Base-by-base conservation (phyloP, 1,140 invertebrate species). In the Lasaia peninsularis region DNA sequence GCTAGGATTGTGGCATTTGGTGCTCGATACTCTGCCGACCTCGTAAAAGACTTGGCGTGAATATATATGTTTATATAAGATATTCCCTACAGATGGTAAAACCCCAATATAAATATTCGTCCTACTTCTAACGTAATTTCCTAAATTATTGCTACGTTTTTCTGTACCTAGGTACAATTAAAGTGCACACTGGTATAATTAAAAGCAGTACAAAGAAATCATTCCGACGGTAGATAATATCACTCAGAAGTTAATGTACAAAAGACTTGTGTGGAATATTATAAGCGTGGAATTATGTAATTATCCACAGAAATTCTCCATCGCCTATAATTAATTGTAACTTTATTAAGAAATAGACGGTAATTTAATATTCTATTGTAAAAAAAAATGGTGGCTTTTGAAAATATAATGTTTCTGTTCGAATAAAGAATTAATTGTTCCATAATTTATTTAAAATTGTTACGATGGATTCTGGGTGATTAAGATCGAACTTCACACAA, bases 261-360 rank as follows among this genome's bases (percentile, higher is more conserved):
- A 48, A 48, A 11, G 16, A 48, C 18, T 48, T 48, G 14, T 48
- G 4, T 28, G 24, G 24, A 28, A 28, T 48, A 48, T 48, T 48
- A 48, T 48, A 48, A 48, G 40, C 40, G 16, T 48, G 20, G 40
- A 48, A 48, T 48, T 48, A 48, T 48, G 40, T 48, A 20, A 48
- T 48, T 48, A 48, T 48, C 16, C 20, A 2, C 40, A 21, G 20
- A 48, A 48, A 48, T 20, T 44, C 37, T 44, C 9, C 6, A 48
- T 18, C 40, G 20, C 14, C 18, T n/a, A 16, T 21, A 5, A 48
- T 48, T 48, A 48, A 40, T 18, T 6, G 14, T 18, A 16, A n/a
- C n/a, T 4, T 28, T 16, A 5, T 48, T 48, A 11, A 4, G 40
- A 48, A 48, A 21, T 48, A 48, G 8, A 21, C 20, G 16, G 7